Evolutionary conservation across 2,888 invertebrate species (phyloP).

Genomic region (Sympetrum striolatum): DNA sequence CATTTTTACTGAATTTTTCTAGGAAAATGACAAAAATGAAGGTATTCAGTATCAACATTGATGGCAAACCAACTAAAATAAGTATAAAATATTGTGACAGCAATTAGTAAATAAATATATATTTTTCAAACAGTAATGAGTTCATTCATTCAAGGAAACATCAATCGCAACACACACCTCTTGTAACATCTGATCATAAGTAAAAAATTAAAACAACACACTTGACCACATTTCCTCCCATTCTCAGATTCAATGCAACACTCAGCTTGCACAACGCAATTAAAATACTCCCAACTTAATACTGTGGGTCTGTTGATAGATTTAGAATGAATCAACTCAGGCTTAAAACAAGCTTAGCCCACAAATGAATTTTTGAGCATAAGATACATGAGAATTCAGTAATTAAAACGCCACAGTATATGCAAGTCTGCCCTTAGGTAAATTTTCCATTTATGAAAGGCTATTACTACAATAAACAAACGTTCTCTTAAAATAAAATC

Average conservation of each 20-base stretch:
- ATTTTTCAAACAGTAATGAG: conserved; percentile 35
- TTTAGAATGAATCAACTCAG: background rate
- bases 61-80: conserved; percentile 32
- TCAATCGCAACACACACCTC: conserved; percentile 31
- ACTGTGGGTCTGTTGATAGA: background rate
- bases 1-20: conserved; percentile 24
- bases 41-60: conserved; percentile 32
- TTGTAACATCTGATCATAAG: conserved; percentile 12
- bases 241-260: background rate
- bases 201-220: conserved; percentile 19
- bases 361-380: background rate
- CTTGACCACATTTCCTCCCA: background rate
- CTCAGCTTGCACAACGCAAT: background rate
- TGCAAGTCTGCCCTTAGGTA: background rate
- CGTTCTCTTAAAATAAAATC: background rate
- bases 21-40: conserved; percentile 36
- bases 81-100: conserved; percentile 36
- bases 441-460: background rate
- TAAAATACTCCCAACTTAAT: background rate
- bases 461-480: background rate
- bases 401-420: background rate
- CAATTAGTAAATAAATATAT: conserved; percentile 43
- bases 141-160: conserved; percentile 38
- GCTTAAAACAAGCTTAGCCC: background rate
- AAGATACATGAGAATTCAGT: background rate